Base-by-base conservation (phyloP, 2,888 invertebrate species). In the Miltochrista miniata region DNA sequence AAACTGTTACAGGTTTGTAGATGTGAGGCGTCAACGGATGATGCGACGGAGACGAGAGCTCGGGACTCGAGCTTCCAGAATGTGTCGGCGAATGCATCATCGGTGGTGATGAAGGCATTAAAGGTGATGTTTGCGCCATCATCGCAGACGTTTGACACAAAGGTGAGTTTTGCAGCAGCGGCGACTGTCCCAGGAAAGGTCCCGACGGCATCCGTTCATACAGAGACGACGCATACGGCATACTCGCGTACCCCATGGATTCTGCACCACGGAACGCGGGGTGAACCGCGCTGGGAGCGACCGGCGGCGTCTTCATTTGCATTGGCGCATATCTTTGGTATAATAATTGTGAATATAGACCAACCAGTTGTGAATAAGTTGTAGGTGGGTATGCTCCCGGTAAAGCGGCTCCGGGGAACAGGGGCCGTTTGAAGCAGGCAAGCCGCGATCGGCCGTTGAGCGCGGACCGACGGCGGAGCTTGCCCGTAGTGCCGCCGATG, bases 401-500 rank as follows among this genome's bases (percentile, higher is more conserved):
- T 41, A 94, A 88, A 8, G 94, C 90, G 0, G 94, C 93, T 0
- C 87, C 88, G 0, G 95, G 94, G 56, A 96, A 92, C 39, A 94
- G 87, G 2, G 95, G 93, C 51, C 97, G 92, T 87, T 97, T 98
- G 85, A 98, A 97, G 37, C 98, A 98, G 0, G 98, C 98, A 13
- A 98, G 90, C 0, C 98, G 93, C 1, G 96, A 96, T 38, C 98
- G 93, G 1, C 98, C 97, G 11, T 96, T 97, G 0, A 97, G 96
- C 0, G 98, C 98, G 0, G 98, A 97, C 45, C 98, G 93, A 34
- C 99, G 92, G 0, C 99, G 93, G 15, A 99, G 92, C 87, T 87
- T 99, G 1, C 99, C 99, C 0, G 99, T 99, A 0, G 98, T 98
- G 1, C 98, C 98, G 0, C 99, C 99, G 78, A 99, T 99, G 85